Evolutionary conservation across 2,113 vertebrate genomes (phyloP).

Genomic region (Tychaedon coryphoeus): DNA sequence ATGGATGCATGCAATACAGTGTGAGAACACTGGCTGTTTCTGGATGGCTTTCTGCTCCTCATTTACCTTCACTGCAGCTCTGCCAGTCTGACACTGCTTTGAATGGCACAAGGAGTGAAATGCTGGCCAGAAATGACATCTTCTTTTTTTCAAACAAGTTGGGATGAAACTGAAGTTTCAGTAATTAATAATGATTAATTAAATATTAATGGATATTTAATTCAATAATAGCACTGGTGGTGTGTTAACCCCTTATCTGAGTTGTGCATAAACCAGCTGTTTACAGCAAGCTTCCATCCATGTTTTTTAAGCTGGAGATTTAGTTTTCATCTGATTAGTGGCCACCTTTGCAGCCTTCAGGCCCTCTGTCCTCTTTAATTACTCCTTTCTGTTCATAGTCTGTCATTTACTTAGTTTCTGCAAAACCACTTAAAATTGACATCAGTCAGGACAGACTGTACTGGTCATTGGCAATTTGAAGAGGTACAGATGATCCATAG

Average conservation of each 20-base stretch:
- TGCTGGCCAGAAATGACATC: neutral
- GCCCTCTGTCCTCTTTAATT: constrained; percentile 35
- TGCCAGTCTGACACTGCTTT: neutral
- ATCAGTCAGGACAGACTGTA: neutral
- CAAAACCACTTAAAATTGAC: neutral
- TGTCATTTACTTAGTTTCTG: constrained; percentile 45
- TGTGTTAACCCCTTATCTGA: neutral
- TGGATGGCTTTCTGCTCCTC: neutral
- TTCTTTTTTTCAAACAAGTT: neutral
- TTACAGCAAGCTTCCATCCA: neutral
- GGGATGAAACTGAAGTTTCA: neutral
- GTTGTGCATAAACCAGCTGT: constrained; percentile 17
- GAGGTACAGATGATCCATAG: neutral
- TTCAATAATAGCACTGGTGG: neutral
- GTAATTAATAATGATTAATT: neutral
- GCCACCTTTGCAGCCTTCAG: constrained; percentile 2
- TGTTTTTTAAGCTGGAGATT: constrained; percentile 1
- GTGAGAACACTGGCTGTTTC: neutral
- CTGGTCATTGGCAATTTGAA: neutral
- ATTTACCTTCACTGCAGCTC: neutral
- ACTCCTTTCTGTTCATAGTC: constrained; percentile 12
- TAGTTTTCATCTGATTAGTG: neutral
- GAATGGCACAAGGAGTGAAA: neutral
- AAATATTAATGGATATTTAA: neutral
- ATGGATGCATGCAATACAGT: neutral